phyloP scores from a whole-genome alignment of 1,140 invertebrate genomes.

The Achroia grisella region DNA sequence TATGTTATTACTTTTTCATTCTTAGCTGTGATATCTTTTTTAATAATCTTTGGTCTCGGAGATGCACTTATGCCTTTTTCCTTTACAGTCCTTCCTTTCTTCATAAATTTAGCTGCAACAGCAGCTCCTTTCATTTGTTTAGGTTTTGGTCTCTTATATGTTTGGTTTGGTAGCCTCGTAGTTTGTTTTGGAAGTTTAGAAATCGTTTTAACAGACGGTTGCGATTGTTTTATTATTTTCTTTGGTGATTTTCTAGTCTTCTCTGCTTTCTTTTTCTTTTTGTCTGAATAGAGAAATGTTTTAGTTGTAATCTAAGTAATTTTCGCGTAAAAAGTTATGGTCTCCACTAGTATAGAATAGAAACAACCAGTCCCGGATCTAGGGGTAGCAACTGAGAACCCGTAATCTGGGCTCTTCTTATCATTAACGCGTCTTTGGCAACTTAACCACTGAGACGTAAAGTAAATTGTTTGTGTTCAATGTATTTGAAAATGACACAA shows the following conservation, averaged over 20 bases:
- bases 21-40: neutral
- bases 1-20: neutral
- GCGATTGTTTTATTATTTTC: too few species aligned
- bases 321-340: too few species aligned
- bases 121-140: neutral
- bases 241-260: conserved; percentile 13
- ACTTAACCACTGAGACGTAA: too few species aligned
- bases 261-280: conserved; percentile 10
- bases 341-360: too few species aligned
- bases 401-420: too few species aligned
- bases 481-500: too few species aligned
- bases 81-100: neutral
- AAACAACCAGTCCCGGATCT: too few species aligned
- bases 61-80: neutral
- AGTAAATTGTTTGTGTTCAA: too few species aligned
- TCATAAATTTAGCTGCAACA: neutral
- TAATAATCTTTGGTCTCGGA: neutral
- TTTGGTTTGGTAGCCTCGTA: neutral
- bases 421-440: too few species aligned
- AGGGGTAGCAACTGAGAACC: too few species aligned
- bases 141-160: neutral
- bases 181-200: conserved; percentile 9
- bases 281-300: neutral
- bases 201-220: conserved; percentile 4
- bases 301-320: too few species aligned